Base-by-base conservation (phyloP, 2,888 invertebrate species). In the Pandemis corylana region DNA sequence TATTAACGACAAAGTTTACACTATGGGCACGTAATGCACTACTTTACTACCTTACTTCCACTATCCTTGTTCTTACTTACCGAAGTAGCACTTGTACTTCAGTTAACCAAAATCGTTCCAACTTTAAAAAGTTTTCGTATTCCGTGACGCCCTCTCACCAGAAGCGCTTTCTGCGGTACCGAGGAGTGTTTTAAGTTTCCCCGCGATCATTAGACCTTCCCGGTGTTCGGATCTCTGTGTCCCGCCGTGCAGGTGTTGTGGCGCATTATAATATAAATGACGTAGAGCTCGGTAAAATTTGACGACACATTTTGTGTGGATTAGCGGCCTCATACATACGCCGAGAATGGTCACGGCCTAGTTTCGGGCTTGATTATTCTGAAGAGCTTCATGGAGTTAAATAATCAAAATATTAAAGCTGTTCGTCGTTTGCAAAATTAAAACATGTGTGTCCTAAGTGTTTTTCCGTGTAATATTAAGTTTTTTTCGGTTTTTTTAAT, bases 181-280 rank as follows among this genome's bases (percentile, higher is more conserved):
- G 49, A 13, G 5, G 53, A 56, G 20, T 56, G 7, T 20, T 56
- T 56, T 53, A 5, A 53, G 53, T 53, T 49, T 49, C 15, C 20
- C 10, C 20, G 20, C 20, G 7, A 56, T 20, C 56, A 56, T 15
- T 46, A 65, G 13, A 49, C 65, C 65, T 49, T 65, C 28, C 51
- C 13, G 36, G 42, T 68, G 59, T 44, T 44, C 12, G 28, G 59
- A 13, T 28, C 61, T 59, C 61, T 41, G 51, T 66, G 53, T 12
- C 53, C 2, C 53, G 5, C 13, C 63, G 63, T 42, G 51, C 46
- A 63, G 56, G 68, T 73, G 68, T 66, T 20, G 72, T 15, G 68
- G 15, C 72, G 68, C 68, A 73, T 73, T 68, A 65, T 49, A 73
- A 68, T 73, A 69, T 64, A 68, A 73, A 69, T 68, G 68, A 68